Evolutionary conservation across 2,797 vertebrate species (phyloP).

Genomic region (Sphaeramia orbicularis): DNA sequence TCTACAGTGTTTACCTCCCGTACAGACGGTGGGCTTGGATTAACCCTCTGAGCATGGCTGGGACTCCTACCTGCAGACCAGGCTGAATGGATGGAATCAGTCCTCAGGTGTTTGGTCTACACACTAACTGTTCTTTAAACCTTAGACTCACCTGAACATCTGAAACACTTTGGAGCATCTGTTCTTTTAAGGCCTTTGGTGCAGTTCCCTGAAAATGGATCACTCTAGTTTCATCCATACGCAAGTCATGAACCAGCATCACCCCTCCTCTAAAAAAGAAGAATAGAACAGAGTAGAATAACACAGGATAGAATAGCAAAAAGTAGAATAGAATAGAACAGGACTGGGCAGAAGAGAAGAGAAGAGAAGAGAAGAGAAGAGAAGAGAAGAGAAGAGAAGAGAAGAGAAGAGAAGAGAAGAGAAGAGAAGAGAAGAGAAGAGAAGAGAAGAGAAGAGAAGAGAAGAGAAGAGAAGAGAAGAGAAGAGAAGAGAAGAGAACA

Average conservation of each 20-base stretch:
- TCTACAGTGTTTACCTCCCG: conserved; percentile 88
- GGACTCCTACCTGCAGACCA: conserved; percentile 90
- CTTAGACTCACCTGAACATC: conserved; percentile 82
- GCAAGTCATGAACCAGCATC: conserved; percentile 90
- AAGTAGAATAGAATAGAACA: no score
- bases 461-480: no score
- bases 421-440: no score
- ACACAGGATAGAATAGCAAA: no score
- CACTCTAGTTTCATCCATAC: conserved; percentile 85
- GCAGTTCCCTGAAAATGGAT: conserved; percentile 90
- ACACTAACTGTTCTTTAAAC: background rate
- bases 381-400: no score
- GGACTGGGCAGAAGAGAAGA: no score
- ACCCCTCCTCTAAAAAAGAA: conserved; percentile 87
- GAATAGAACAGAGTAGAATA: no score
- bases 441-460: no score
- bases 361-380: no score
- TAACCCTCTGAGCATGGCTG: conserved; percentile 89
- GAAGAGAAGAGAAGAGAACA: no score
- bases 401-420: no score
- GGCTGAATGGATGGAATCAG: conserved; percentile 72
- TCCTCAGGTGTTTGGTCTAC: background rate
- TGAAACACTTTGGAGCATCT: conserved; percentile 78
- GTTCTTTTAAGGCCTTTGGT: conserved; percentile 83
- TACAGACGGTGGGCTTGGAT: conserved; percentile 87